A percentile compares a stretch with the other conserved stretches of the same genome.
These are phyloP conservation scores for Neogobius melanostomus DNA, from an alignment of 2,113 vertebrate genomes.

Conservation along the genomic window DNA sequence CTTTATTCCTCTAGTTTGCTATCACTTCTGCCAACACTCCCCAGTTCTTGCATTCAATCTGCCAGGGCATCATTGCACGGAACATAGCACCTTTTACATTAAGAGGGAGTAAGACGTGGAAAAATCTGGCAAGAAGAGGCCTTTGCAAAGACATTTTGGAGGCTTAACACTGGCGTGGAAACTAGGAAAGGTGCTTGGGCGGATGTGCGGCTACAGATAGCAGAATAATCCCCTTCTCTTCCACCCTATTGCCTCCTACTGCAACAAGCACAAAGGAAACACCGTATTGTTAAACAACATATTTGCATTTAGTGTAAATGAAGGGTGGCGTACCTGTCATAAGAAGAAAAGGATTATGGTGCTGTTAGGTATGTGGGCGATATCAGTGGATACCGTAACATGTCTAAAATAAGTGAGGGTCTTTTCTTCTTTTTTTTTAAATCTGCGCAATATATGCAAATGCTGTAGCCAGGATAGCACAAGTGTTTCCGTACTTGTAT, in stretches of 20 bases:
- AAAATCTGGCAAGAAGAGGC: constrained; percentile 20
- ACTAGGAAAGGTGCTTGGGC: neutral
- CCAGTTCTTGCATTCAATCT: neutral
- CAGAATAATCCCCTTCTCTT: constrained; percentile 49
- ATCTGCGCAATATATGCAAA: constrained; percentile 15
- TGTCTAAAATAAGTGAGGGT: constrained; percentile 3
- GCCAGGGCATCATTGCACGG: neutral
- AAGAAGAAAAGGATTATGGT: constrained; percentile 28
- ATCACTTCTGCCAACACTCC: neutral
- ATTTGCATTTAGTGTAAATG: constrained; percentile 25
- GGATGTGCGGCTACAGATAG: constrained; percentile 20
- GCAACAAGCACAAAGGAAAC: constrained; percentile 20
- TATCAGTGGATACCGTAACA: constrained; percentile 8
- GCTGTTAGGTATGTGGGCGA: constrained; percentile 20
- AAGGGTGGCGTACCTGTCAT: constrained; percentile 18
- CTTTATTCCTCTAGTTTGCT: neutral
- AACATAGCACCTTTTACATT: neutral
- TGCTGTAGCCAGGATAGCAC: constrained; percentile 6
- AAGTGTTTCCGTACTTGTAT: constrained; percentile 8
- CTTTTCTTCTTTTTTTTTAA: neutral
- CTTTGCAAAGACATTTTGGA: constrained; percentile 7
- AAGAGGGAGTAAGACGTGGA: constrained; percentile 4
- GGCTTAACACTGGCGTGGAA: constrained; percentile 19
- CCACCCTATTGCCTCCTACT: constrained; percentile 39
- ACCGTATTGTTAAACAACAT: constrained; percentile 17